phyloP scores from a whole-genome alignment of 2,888 invertebrate species.

The Dasypolia templi region DNA sequence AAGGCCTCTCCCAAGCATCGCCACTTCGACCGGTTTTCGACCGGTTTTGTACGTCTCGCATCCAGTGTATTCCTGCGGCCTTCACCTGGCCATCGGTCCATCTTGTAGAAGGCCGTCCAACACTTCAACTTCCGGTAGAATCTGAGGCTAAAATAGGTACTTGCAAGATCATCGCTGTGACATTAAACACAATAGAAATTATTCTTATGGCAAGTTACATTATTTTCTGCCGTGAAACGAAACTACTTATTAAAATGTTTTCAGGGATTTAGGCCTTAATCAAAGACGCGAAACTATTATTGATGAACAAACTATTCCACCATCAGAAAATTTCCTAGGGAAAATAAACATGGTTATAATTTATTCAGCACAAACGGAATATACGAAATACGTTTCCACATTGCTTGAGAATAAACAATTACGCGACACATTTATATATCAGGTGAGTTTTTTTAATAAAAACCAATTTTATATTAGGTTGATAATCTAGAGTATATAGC shows the following conservation, averaged over 20 bases:
- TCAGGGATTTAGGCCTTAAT: conserved; percentile 77
- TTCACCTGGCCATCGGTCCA: not conserved
- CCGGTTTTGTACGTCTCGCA: not conserved
- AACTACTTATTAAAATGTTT: conserved; percentile 16
- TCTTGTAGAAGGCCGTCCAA: not conserved
- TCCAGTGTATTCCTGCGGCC: not conserved
- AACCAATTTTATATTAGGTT: not conserved
- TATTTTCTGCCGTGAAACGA: not conserved
- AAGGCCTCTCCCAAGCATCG: not conserved
- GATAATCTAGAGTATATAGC: no score
- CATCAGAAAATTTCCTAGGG: conserved; percentile 70
- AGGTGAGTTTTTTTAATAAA: conserved; percentile 71
- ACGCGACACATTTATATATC: conserved; percentile 90
- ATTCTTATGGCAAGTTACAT: not conserved
- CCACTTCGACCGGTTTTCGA: not conserved
- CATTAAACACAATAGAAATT: not conserved
- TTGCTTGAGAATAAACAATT: conserved; percentile 83
- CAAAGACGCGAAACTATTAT: conserved; percentile 78
- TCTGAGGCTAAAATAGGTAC: no score
- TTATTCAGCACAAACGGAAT: conserved; percentile 88
- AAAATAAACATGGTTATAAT: conserved; percentile 84
- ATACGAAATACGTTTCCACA: conserved; percentile 86
- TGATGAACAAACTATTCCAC: conserved; percentile 75
- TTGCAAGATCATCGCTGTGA: not conserved
- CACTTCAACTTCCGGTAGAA: not conserved